These are phyloP conservation scores for Hoplias malabaricus DNA, from an alignment of 2,113 vertebrate species.

Conservation along the genomic window DNA sequence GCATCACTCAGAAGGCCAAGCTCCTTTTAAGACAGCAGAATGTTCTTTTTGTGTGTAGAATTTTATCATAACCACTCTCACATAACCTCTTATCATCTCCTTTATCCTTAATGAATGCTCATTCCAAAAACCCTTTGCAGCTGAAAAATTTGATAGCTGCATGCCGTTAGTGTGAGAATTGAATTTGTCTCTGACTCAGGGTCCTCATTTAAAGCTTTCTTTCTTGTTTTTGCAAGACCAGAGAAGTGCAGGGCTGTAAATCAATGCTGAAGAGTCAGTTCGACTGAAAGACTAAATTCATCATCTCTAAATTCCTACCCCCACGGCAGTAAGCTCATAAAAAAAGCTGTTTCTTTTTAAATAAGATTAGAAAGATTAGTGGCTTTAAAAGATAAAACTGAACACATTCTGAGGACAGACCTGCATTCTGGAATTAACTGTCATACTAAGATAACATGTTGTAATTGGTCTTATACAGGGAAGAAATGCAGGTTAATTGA, in stretches of 20 bases:
- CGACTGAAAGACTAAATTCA: constrained; percentile 21
- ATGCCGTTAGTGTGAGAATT: background rate
- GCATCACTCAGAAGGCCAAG: no score
- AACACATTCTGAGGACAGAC: background rate
- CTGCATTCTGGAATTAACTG: background rate
- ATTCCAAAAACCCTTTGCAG: background rate
- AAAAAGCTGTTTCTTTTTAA: background rate
- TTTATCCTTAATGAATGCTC: background rate
- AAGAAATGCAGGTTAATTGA: background rate
- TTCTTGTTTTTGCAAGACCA: background rate
- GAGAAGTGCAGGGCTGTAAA: constrained; percentile 2
- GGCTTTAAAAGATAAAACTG: no score
- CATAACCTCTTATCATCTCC: background rate
- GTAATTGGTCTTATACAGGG: background rate
- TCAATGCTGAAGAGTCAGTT: constrained; percentile 11
- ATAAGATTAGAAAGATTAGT: background rate
- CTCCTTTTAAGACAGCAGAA: no score
- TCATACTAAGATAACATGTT: constrained; percentile 3
- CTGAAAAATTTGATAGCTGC: background rate
- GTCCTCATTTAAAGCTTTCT: background rate
- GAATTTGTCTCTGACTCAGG: background rate
- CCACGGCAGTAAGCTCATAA: background rate
- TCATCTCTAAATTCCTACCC: constrained; percentile 6
- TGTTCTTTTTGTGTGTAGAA: background rate
- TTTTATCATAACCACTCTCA: background rate